Evolutionary conservation across 2,888 invertebrate species (phyloP).

Genomic region (Ephialtes manifestator): DNA sequence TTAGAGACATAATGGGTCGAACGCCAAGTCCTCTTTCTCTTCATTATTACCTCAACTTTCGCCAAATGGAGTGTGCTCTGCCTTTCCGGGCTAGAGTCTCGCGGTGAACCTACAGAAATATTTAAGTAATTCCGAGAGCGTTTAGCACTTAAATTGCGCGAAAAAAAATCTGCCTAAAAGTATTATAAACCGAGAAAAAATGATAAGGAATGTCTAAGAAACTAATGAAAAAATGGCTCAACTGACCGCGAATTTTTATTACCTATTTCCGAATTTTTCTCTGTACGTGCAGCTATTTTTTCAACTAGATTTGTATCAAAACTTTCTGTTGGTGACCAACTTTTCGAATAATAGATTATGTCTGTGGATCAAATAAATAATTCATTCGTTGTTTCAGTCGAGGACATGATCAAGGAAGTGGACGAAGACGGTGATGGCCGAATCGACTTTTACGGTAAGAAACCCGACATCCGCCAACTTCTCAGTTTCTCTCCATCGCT

Average conservation of each 20-base stretch:
- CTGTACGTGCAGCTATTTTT: too few relatives aligned
- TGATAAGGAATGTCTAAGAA: too few relatives aligned
- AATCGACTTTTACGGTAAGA: slow-evolving; percentile 95
- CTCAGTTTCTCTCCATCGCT: background rate
- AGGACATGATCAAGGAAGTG: slow-evolving; percentile 98
- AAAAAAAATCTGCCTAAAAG: too few relatives aligned
- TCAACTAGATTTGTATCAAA: too few relatives aligned
- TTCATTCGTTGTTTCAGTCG: slow-evolving; percentile 89
- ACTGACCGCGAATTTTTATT: too few relatives aligned
- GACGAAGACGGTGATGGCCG: slow-evolving; percentile 97
- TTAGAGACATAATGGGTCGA: slow-evolving; percentile 64
- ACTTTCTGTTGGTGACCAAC: too few relatives aligned
- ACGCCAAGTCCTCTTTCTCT: slow-evolving; percentile 62
- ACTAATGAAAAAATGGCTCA: too few relatives aligned
- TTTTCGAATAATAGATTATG: background rate
- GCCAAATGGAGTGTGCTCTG: slow-evolving; percentile 41
- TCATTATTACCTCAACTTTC: slow-evolving; percentile 68
- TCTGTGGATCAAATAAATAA: background rate
- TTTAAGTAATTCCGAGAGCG: background rate
- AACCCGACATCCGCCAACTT: background rate
- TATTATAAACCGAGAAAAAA: too few relatives aligned
- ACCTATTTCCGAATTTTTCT: too few relatives aligned
- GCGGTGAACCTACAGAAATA: slow-evolving; percentile 1
- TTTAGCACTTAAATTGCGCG: background rate
- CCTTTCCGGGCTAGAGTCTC: slow-evolving; percentile 14